Percentiles rank a stretch among this genome's conserved stretches.
Conservation (phyloP, 2,888 invertebrate genomes). For the Stenichneumon culpator region DNA sequence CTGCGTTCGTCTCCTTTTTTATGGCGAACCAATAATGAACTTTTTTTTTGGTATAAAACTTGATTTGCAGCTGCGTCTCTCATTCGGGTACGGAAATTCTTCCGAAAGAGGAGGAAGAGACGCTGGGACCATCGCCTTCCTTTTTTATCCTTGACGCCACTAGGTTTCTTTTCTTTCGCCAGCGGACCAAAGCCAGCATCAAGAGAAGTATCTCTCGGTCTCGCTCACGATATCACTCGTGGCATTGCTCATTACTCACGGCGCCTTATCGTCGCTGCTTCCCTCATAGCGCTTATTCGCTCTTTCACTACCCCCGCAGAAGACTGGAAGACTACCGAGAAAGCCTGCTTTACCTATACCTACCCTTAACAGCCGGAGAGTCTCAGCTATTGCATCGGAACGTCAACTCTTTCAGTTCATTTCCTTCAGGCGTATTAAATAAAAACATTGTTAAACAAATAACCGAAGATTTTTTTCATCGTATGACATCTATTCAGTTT, state of each 20-base stretch:
- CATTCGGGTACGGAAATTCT: conserved; percentile 68
- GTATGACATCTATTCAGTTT: background rate
- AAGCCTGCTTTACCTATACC: conserved; percentile 59
- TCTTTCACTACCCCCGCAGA: conserved; percentile 43
- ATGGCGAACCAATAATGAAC: conserved; percentile 85
- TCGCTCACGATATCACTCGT: conserved; percentile 83
- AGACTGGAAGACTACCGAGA: conserved; percentile 53
- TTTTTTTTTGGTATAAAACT: conserved; percentile 82
- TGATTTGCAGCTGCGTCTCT: conserved; percentile 82
- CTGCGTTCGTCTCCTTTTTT: conserved; percentile 77
- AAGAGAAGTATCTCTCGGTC: conserved; percentile 78
- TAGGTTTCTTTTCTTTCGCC: conserved; percentile 52
- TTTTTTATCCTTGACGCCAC: conserved; percentile 50
- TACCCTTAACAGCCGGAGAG: conserved; percentile 41
- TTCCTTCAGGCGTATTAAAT: conserved; percentile 31
- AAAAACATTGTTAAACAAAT: background rate
- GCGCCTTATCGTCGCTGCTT: conserved; percentile 83
- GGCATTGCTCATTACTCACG: conserved; percentile 85
- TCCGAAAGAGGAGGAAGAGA: background rate
- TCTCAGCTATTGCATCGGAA: conserved; percentile 52
- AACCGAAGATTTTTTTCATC: background rate
- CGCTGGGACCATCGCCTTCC: conserved; percentile 63
- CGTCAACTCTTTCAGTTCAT: conserved; percentile 19
- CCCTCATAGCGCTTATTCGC: conserved; percentile 63
- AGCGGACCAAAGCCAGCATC: conserved; percentile 39